phyloP scores from a whole-genome alignment of 1,140 invertebrate species.

The Diabrotica virgifera region DNA sequence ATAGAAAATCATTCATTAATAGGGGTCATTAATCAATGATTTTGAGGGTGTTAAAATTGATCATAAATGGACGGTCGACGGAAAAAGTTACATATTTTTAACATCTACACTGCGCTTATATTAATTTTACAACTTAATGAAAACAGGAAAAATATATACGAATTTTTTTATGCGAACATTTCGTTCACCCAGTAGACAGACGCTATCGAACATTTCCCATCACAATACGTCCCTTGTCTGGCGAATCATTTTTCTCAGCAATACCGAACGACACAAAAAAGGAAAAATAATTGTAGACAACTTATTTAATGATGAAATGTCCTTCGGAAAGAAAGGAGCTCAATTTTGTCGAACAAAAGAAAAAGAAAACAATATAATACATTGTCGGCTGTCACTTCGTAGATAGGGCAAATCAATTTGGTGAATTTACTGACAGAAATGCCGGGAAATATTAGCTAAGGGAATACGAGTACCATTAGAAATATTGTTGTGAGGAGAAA shows the following conservation, averaged over 20 bases:
- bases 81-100: no score
- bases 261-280: conserved; percentile 15
- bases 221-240: background rate
- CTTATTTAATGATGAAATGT: conserved; percentile 20
- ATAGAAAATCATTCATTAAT: no score
- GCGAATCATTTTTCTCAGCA: background rate
- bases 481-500: conserved; percentile 16
- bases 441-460: conserved; percentile 21
- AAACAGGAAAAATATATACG: no score
- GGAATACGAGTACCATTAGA: conserved; percentile 19
- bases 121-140: no score
- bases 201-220: no score
- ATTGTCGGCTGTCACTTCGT: conserved; percentile 20
- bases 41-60: no score
- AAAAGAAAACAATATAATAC: conserved; percentile 23
- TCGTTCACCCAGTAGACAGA: no score
- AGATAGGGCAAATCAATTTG: conserved; percentile 23
- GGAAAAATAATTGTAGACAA: conserved; percentile 17
- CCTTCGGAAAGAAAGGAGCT: conserved; percentile 14
- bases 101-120: no score
- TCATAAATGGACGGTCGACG: no score
- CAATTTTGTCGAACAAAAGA: conserved; percentile 23
- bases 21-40: no score
- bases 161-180: no score
- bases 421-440: conserved; percentile 21